Evolutionary conservation across 1,140 invertebrate genomes (phyloP).

Genomic region (Cephus cinctus): DNA sequence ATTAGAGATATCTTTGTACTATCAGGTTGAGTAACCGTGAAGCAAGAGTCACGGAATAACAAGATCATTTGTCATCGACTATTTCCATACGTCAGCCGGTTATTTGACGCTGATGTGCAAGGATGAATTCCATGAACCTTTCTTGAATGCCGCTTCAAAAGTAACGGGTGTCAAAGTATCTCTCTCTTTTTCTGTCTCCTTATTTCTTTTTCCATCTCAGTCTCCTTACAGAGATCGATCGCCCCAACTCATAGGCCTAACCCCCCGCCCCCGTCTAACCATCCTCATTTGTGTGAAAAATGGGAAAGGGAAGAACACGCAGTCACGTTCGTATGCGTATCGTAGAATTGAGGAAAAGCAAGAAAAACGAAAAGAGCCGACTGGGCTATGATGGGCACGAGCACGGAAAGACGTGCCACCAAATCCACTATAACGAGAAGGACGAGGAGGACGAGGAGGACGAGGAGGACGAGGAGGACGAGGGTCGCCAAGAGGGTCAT

Average conservation of each 20-base stretch:
- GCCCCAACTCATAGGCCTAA: not conserved
- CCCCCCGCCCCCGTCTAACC: not conserved
- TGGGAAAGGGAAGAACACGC: too few relatives aligned
- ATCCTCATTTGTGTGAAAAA: not conserved
- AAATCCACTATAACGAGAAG: too few relatives aligned
- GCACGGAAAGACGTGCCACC: too few relatives aligned
- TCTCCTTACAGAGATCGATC: not conserved
- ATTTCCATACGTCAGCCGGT: constrained; percentile 49
- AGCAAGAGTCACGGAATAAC: constrained; percentile 49
- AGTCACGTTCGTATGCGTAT: too few relatives aligned
- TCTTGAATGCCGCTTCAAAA: constrained; percentile 17
- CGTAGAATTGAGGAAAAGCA: too few relatives aligned
- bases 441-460: constrained; percentile 3
- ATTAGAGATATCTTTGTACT: too few relatives aligned
- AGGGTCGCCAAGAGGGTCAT: not conserved
- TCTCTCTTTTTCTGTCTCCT: not conserved
- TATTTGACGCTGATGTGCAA: constrained; percentile 37
- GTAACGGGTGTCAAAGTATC: constrained; percentile 15
- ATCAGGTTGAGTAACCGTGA: too few relatives aligned
- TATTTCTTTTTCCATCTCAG: not conserved
- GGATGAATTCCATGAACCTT: constrained; percentile 33
- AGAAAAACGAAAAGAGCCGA: too few relatives aligned
- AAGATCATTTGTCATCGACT: constrained; percentile 53
- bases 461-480: not conserved
- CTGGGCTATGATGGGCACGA: too few relatives aligned